A percentile compares a stretch with the other conserved stretches of the same genome.
phyloP scores from a whole-genome alignment of 2,888 invertebrate species.

The Meiosimyza decipiens region DNA sequence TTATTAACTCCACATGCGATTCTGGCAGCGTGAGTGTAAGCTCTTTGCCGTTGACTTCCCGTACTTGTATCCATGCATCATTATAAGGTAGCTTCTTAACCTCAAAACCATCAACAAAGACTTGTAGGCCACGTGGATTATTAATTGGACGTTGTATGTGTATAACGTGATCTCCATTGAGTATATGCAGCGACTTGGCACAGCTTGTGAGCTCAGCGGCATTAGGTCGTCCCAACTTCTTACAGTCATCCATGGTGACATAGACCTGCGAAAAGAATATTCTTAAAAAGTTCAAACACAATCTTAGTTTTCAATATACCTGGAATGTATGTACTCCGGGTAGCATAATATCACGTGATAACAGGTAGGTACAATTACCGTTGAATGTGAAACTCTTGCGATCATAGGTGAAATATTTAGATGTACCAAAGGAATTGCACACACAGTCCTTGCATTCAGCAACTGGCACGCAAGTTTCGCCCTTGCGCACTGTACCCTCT shows the following conservation, averaged over 20 bases:
- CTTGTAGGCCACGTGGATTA: slow-evolving; percentile 58
- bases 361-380: slow-evolving; percentile 86
- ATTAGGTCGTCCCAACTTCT: slow-evolving; percentile 63
- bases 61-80: slow-evolving; percentile 73
- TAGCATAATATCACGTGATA: slow-evolving; percentile 74
- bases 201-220: slow-evolving; percentile 69
- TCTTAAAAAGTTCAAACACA: slow-evolving; percentile 4
- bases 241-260: slow-evolving; percentile 78
- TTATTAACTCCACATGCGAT: slow-evolving; percentile 77
- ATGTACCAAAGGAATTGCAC: slow-evolving; percentile 76
- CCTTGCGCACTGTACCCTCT: slow-evolving; percentile 76
- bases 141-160: slow-evolving; percentile 67
- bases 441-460: slow-evolving; percentile 81
- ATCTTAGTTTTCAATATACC: slow-evolving; percentile 43
- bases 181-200: slow-evolving; percentile 75
- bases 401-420: slow-evolving; percentile 87
- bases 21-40: slow-evolving; percentile 73
- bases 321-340: slow-evolving; percentile 67
- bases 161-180: slow-evolving; percentile 75
- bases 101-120: slow-evolving; percentile 63
- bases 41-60: slow-evolving; percentile 72
- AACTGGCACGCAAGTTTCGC: slow-evolving; percentile 76
- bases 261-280: slow-evolving; percentile 69
- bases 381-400: slow-evolving; percentile 81
- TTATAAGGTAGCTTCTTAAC: slow-evolving; percentile 68